Percentiles rank a stretch among this genome's conserved stretches.
Evolutionary conservation across 2,888 invertebrate species (phyloP).

Genomic region (Cheilosia vulpina): DNA sequence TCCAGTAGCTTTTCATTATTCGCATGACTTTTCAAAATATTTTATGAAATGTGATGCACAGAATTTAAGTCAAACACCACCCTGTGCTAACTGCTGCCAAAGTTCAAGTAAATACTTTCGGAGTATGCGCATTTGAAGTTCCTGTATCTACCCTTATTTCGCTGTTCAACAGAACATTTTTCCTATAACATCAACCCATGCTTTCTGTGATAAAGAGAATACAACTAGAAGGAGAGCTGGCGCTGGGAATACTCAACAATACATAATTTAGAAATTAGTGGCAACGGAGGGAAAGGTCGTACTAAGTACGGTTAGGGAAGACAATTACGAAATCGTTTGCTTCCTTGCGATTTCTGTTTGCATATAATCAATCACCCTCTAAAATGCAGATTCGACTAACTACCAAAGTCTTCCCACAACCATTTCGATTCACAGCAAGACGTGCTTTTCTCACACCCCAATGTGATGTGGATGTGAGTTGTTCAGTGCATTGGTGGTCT

Average conservation of each 20-base stretch:
- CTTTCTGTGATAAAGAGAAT: neutral
- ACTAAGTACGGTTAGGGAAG: too few species aligned
- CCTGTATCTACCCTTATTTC: neutral
- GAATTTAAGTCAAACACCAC: neutral
- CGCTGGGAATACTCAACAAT: too few species aligned
- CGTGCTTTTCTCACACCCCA: constrained; percentile 24
- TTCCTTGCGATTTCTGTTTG: neutral
- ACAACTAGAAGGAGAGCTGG: neutral
- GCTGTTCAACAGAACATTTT: neutral
- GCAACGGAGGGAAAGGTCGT: too few species aligned
- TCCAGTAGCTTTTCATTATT: too few species aligned
- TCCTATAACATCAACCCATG: too few species aligned
- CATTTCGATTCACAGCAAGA: neutral
- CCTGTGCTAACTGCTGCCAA: constrained; percentile 11
- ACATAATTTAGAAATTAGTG: too few species aligned
- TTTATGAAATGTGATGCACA: too few species aligned
- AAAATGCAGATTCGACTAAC: neutral
- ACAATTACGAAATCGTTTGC: neutral
- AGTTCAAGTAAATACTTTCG: neutral
- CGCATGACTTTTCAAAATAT: too few species aligned
- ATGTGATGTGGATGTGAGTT: constrained; percentile 6
- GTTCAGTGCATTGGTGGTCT: constrained; percentile 2
- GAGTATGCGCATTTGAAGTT: constrained; percentile 11
- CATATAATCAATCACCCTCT: too few species aligned
- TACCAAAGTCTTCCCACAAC: neutral